Base-by-base conservation (phyloP, 1,140 invertebrate species). In the Aphis craccivora region DNA sequence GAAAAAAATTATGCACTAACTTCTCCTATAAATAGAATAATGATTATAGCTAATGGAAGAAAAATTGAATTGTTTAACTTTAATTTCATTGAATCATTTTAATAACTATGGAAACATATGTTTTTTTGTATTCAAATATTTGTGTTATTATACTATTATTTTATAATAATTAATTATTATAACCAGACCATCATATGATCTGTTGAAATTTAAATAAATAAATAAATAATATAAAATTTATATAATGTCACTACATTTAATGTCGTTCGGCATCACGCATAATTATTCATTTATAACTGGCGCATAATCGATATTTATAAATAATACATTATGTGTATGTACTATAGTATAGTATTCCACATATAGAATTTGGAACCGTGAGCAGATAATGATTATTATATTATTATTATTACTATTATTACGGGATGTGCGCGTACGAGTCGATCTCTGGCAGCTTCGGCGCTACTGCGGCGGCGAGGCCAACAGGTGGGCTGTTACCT, bases 341-440 rank as follows among this genome's bases (percentile, higher is more conserved):
- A 4, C 30, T 0, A 18, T n/a, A n/a, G n/a, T n/a, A 6, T 18
- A 5, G n/a, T 20, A 76, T 35, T 4, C 30, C 30, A 14, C 2
- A 4, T 76, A n/a, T n/a, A 18, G 4, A n/a, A 76, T 76, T 18
- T 23, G 14, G 30, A n/a, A 76, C 60, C n/a, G 60, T 6, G 11
- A 76, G 60, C 60, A 76, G n/a, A 76, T 76, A 76, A 76, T 76
- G 60, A 76, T 76, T 76, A 76, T 76, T 76, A n/a, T 76, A 76
- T 35, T 76, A 76, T 76, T 67, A 67, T 67, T 60, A 55, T 55
- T 67, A 67, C 14, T 67, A 60, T 60, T 60, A 76, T n/a, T 18
- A 76, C 60, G 60, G 11, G 30, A 18, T 76, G 60, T 76, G 60
- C 60, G 60, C 30, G 60, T 76, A 35, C 30, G 60, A 76, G 60